Conservation (phyloP, 2,113 vertebrate species). For the Sprattus sprattus region DNA sequence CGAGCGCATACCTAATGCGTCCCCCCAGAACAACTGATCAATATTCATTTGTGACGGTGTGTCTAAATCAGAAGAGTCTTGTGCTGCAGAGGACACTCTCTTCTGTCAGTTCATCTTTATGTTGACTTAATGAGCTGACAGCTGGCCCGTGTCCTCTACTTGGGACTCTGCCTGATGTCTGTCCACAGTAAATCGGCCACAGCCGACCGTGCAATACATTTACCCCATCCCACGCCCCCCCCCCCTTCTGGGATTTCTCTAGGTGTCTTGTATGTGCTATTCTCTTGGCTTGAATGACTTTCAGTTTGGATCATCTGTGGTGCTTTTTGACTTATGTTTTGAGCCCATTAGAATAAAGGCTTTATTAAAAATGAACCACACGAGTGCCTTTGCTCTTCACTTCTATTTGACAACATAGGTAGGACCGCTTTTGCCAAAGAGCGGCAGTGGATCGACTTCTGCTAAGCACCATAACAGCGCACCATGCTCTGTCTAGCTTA, state of each 20-base stretch:
- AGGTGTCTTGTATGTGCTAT: not conserved
- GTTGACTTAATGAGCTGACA: conserved; percentile 22
- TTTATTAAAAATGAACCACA: too few species aligned
- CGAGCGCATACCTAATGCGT: not conserved
- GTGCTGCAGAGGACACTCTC: conserved; percentile 22
- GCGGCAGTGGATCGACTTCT: too few species aligned
- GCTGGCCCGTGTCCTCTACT: not conserved
- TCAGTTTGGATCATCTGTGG: not conserved
- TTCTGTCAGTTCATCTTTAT: conserved; percentile 39
- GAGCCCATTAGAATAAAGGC: too few species aligned
- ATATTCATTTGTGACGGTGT: conserved; percentile 26
- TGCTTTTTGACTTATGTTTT: too few species aligned
- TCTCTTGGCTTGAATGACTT: not conserved
- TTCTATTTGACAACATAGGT: too few species aligned
- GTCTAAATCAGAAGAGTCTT: conserved; percentile 21
- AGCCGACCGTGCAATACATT: not conserved
- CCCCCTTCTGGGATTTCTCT: not conserved
- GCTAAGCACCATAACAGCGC: too few species aligned
- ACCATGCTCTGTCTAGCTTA: too few species aligned
- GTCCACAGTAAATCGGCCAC: not conserved
- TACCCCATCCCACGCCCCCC: not conserved
- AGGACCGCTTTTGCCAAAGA: too few species aligned
- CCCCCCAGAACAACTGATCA: conserved; percentile 32
- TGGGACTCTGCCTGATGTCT: not conserved
- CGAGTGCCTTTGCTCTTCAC: too few species aligned